Evolutionary conservation across 2,113 vertebrate species (phyloP).

Genomic region (Chitala chitala): DNA sequence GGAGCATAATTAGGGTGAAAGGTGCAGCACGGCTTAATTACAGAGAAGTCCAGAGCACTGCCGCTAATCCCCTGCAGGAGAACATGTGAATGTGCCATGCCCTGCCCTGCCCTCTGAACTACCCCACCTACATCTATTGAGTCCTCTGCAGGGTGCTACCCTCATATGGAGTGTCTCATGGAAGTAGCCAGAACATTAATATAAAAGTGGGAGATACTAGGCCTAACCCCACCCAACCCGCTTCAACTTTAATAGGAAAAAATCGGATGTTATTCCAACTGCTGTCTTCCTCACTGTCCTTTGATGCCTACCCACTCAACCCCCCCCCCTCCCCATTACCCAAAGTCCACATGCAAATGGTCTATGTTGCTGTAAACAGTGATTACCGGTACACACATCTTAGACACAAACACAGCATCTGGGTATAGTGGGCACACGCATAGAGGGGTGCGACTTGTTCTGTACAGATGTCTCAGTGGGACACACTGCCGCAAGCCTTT

Average conservation of each 20-base stretch:
- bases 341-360: background rate
- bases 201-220: background rate
- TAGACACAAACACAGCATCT: background rate
- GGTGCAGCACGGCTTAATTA: slow-evolving; percentile 14
- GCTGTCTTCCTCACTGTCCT: background rate
- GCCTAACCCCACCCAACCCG: background rate
- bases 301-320: background rate
- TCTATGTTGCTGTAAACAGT: background rate
- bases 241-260: background rate
- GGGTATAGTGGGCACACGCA: background rate
- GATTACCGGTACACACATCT: background rate
- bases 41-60: background rate
- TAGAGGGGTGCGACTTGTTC: background rate
- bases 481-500: background rate
- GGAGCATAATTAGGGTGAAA: background rate
- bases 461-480: background rate
- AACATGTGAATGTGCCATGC: background rate
- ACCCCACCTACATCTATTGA: background rate
- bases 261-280: background rate
- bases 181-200: background rate
- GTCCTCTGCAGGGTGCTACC: background rate
- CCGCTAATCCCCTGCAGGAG: background rate
- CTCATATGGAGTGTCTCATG: background rate
- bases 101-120: background rate
- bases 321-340: background rate